Conservation (phyloP, 2,113 vertebrate species). For the Lepus europaeus region DNA sequence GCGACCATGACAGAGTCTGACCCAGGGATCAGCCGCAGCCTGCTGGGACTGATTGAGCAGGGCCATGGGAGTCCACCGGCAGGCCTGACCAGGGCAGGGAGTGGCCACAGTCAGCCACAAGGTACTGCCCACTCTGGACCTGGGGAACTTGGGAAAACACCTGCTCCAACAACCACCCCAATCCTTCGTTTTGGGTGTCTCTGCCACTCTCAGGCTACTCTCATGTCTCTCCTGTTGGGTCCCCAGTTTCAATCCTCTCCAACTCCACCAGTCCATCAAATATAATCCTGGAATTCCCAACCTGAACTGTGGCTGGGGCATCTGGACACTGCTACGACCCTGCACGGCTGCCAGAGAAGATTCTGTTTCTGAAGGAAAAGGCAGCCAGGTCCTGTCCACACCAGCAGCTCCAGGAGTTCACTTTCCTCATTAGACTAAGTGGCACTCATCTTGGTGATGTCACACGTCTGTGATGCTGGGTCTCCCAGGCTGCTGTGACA, state of each 20-base stretch:
- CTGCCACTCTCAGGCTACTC: neutral
- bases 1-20: rapidly evolving
- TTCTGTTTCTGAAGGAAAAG: neutral
- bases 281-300: neutral
- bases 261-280: neutral
- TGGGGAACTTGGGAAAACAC: neutral
- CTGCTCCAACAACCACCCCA: too few species aligned
- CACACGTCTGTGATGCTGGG: neutral
- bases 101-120: neutral
- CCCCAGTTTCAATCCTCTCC: neutral
- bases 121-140: rapidly evolving
- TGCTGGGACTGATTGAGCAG: rapidly evolving
- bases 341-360: neutral
- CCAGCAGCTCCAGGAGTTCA: rapidly evolving
- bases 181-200: neutral
- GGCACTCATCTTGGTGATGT: rapidly evolving
- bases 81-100: too few species aligned
- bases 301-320: neutral
- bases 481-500: neutral
- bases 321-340: neutral
- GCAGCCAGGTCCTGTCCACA: neutral
- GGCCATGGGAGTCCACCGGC: too few species aligned
- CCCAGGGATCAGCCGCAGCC: rapidly evolving
- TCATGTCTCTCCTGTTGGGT: neutral
- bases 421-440: too few species aligned